phyloP scores from a whole-genome alignment of 2,797 vertebrate genomes.

The Cryptoblepharus egeriae region DNA sequence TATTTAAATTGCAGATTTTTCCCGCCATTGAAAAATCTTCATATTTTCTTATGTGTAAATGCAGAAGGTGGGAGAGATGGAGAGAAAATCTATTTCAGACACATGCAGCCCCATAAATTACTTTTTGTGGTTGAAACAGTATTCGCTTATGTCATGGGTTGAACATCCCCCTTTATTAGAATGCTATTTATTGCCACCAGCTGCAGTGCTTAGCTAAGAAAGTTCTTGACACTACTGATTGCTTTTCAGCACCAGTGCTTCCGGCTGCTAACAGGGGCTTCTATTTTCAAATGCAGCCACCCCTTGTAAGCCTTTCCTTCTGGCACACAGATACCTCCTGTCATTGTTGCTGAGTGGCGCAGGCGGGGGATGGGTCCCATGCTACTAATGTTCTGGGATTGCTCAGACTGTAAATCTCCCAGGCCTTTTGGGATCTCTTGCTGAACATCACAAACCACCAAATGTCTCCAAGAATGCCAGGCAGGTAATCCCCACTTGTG shows the following conservation, averaged over 20 bases:
- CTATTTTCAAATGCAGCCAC: constrained; percentile 74
- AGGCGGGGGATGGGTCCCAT: constrained; percentile 45
- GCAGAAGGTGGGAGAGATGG: constrained; percentile 50
- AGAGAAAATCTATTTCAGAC: constrained; percentile 75
- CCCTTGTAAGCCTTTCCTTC: constrained; percentile 73
- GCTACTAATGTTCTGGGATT: constrained; percentile 62
- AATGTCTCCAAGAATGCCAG: constrained; percentile 59
- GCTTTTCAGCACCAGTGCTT: constrained; percentile 91
- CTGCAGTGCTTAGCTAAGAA: constrained; percentile 90
- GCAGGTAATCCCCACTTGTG: constrained; percentile 35
- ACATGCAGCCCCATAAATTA: constrained; percentile 77
- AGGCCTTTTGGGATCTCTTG: constrained; percentile 61
- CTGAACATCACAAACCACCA: constrained; percentile 66
- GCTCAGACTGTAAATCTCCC: constrained; percentile 67
- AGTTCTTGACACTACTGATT: constrained; percentile 90
- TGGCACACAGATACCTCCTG: constrained; percentile 74
- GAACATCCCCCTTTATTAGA: constrained; percentile 84
- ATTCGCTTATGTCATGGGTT: constrained; percentile 82
- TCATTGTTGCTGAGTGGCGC: constrained; percentile 60
- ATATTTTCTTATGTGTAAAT: constrained; percentile 71
- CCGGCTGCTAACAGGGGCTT: constrained; percentile 84
- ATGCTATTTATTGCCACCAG: constrained; percentile 93
- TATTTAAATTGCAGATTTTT: constrained; percentile 79
- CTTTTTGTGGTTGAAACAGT: constrained; percentile 83
- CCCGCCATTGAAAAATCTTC: constrained; percentile 72